phyloP scores from a whole-genome alignment of 2,113 vertebrate genomes.

The Brachyistius frenatus region DNA sequence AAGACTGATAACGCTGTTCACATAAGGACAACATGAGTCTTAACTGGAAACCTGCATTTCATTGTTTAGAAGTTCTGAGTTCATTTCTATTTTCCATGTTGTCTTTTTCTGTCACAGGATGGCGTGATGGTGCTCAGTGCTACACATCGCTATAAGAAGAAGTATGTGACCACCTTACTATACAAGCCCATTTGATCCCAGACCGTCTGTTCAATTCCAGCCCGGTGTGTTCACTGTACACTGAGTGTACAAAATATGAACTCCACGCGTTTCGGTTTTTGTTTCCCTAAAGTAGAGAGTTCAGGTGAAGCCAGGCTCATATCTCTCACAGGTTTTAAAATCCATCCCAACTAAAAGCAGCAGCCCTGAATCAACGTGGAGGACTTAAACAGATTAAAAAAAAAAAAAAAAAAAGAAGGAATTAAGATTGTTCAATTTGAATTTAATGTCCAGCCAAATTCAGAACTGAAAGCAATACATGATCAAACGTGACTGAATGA shows the following conservation, averaged over 20 bases:
- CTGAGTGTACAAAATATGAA: conserved; percentile 58
- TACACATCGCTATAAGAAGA: conserved; percentile 98
- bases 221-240: conserved; percentile 30
- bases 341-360: background rate
- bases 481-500: no score
- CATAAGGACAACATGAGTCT: background rate
- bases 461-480: no score
- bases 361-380: background rate
- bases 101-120: conserved; percentile 82
- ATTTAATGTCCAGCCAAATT: background rate
- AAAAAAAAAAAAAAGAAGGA: background rate
- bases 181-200: conserved; percentile 85
- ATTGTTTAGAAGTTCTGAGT: no score
- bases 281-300: background rate
- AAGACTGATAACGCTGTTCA: conserved; percentile 7
- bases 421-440: background rate
- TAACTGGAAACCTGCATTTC: background rate
- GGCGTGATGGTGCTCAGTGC: conserved; percentile 98
- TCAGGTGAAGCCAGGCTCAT: background rate
- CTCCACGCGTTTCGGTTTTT: conserved; percentile 2
- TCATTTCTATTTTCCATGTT: background rate
- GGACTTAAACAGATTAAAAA: background rate
- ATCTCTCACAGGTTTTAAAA: background rate
- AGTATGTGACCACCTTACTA: conserved; percentile 94
- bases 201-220: background rate